phyloP scores from a whole-genome alignment of 2,888 invertebrate species.

The Andricus curvator region DNA sequence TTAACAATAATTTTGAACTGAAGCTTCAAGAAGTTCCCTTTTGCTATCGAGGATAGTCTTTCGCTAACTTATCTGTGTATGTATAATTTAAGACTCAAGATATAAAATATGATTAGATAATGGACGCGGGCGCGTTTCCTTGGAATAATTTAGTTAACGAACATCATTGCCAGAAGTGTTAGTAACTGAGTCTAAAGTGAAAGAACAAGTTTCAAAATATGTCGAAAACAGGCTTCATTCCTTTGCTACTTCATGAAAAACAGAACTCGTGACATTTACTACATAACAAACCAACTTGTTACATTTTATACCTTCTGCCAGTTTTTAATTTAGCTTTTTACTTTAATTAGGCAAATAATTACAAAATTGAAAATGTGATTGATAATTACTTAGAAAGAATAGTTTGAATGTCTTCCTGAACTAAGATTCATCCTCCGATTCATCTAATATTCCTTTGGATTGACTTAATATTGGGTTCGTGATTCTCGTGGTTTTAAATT shows the following conservation, averaged over 20 bases:
- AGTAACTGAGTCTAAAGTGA: background rate
- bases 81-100: background rate
- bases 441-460: background rate
- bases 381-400: too few species aligned
- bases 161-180: background rate
- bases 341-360: too few species aligned
- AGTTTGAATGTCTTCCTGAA: too few species aligned
- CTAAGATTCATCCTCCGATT: background rate
- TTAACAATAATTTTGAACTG: background rate
- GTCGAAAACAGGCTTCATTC: background rate
- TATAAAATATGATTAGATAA: conserved; percentile 1
- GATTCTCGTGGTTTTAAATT: background rate
- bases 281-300: too few species aligned
- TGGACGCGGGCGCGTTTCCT: background rate
- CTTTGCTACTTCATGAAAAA: too few species aligned
- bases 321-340: too few species aligned
- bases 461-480: background rate
- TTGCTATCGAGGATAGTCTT: background rate
- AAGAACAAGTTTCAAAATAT: background rate
- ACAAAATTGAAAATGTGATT: too few species aligned
- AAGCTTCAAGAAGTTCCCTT: background rate
- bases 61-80: background rate
- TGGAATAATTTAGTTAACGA: background rate
- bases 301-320: too few species aligned
- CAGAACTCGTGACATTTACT: background rate